Conservation (phyloP, 2,113 vertebrate species). For the Periophthalmus modestus region DNA sequence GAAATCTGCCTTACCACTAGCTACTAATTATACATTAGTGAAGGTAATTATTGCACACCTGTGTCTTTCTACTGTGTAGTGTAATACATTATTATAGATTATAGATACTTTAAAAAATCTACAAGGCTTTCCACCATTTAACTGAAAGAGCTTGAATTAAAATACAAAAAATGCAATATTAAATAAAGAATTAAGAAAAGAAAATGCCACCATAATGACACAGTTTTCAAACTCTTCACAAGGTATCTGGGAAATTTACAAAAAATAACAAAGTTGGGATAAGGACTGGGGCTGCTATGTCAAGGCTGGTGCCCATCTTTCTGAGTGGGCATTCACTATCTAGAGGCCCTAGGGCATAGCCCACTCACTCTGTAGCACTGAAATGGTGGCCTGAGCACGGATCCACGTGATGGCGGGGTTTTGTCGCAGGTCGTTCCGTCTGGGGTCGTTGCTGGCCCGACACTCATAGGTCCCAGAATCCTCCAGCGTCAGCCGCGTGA, state of each 20-base stretch:
- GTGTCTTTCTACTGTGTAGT: too few relatives aligned
- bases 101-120: too few relatives aligned
- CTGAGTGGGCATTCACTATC: constrained; percentile 75
- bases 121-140: constrained; percentile 48
- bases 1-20: constrained; percentile 47
- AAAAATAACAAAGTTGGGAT: background rate
- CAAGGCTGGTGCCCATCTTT: constrained; percentile 16
- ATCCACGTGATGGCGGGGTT: constrained; percentile 99
- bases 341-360: constrained; percentile 85
- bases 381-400: constrained; percentile 98
- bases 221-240: too few relatives aligned
- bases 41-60: too few relatives aligned
- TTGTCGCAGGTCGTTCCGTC: constrained; percentile 96
- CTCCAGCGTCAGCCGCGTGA: constrained; percentile 93
- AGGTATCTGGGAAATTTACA: too few relatives aligned
- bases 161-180: constrained; percentile 46
- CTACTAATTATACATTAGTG: too few relatives aligned
- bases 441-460: constrained; percentile 98
- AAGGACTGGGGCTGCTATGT: too few relatives aligned
- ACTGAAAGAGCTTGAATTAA: constrained; percentile 68
- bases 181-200: constrained; percentile 16
- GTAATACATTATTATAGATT: too few relatives aligned
- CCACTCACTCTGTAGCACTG: constrained; percentile 99
- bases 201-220: too few relatives aligned
- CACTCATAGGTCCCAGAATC: constrained; percentile 99